Evolutionary conservation across 1,140 invertebrate species (phyloP), one percentile per base, ranked within the genome.

Genomic region (Drosophila oshimai): DNA sequence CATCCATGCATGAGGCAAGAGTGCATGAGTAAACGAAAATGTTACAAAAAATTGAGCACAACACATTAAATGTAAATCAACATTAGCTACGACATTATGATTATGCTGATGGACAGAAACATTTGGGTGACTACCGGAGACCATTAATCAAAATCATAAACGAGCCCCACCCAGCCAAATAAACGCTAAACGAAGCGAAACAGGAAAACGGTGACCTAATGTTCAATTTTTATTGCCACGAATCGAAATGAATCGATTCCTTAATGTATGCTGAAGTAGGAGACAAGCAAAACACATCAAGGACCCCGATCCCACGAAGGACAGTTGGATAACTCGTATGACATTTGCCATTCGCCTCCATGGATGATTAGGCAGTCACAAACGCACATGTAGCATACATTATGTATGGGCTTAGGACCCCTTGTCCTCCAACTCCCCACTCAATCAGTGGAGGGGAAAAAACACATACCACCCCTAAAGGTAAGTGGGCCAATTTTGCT

Each of bases 71-170:
- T 86, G 81, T 74, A 72, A 86, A 84, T 80, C 65, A 80, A 86
- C 67, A 86, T 84, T 84, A 75, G 80, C 64, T 15, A 41, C 68
- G 72, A 74, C 45, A 51, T 55, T 62, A 55, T 81, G 60, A 61
- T 77, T 77, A 73, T 69, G 46, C 65, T 84, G 79, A 84, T 86
- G 79, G 75, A 86, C 75, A 61, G 49, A 62, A 80, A 75, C 80
- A 72, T 84, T 84, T 84, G 68, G 58, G 71, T 51, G 65, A 71
- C 74, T 86, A 60, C 65, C 60, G 47, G 36, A 58, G 29, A 72
- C 75, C 80, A 84, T 84, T 84, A 84, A 84, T 84, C 80, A 84
- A 84, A 86, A 86, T 86, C 80, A 84, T 86, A 84, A 86, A 80
- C 74, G 71, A 57, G 57, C 47, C 37, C 41, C 45, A 41, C 9